Evolutionary conservation across 1,140 invertebrate species (phyloP).

Genomic region (Pseudomyrmex dendroicus): DNA sequence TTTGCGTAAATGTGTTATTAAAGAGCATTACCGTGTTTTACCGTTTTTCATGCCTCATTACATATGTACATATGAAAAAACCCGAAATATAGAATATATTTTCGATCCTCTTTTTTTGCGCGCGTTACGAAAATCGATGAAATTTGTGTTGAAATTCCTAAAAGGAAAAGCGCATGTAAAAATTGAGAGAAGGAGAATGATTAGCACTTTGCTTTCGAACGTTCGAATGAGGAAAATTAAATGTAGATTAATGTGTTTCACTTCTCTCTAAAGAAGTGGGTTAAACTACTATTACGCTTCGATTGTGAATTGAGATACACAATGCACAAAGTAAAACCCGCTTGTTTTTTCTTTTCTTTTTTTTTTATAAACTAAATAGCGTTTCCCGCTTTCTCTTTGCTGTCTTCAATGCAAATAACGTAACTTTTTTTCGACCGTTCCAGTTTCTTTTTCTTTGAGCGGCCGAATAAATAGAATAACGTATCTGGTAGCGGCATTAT

Average conservation of each 20-base stretch:
- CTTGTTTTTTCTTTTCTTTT: too few relatives aligned
- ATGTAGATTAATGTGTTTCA: constrained; percentile 11
- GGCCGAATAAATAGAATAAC: constrained; percentile 6
- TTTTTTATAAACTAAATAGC: constrained; percentile 2
- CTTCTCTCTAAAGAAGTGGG: background rate
- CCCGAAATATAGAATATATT: too few relatives aligned
- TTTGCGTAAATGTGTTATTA: too few relatives aligned
- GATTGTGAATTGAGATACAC: background rate
- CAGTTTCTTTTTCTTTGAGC: background rate
- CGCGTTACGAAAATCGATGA: background rate
- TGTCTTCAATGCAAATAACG: constrained; percentile 4
- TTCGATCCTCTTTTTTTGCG: too few relatives aligned
- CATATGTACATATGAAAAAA: too few relatives aligned
- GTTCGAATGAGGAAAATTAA: background rate
- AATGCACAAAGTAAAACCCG: background rate
- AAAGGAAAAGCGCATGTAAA: background rate
- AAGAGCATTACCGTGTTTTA: too few relatives aligned
- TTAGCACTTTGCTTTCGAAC: background rate
- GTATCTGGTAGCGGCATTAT: background rate
- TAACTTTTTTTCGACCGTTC: background rate
- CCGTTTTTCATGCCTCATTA: too few relatives aligned
- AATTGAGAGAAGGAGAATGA: background rate
- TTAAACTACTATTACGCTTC: background rate
- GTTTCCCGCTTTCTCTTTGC: background rate
- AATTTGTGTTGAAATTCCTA: background rate